Conservation (phyloP, 2,888 invertebrate species). For the Cephus sareptanus region DNA sequence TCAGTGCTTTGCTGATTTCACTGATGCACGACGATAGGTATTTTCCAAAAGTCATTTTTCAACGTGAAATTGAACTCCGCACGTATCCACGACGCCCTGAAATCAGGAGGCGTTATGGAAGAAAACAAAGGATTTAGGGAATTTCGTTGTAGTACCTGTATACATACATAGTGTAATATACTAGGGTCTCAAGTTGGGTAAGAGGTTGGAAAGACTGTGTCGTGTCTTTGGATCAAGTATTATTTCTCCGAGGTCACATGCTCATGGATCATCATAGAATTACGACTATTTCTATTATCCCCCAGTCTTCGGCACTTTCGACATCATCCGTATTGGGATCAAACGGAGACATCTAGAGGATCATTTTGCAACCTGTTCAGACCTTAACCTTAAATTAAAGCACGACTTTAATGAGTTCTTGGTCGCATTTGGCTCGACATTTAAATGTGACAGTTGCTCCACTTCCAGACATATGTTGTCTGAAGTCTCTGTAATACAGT, state of each 20-base stretch:
- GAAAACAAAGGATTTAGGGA: neutral
- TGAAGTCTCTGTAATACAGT: neutral
- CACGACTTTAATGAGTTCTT: neutral
- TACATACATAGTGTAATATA: neutral
- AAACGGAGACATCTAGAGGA: neutral
- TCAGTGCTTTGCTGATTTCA: neutral
- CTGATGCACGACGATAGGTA: neutral
- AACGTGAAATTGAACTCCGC: neutral
- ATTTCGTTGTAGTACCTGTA: neutral
- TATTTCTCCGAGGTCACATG: neutral
- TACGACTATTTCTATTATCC: neutral
- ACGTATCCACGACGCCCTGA: neutral
- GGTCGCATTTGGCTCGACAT: neutral
- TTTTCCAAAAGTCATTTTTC: neutral
- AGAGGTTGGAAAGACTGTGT: neutral
- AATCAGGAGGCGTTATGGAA: neutral
- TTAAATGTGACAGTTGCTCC: neutral
- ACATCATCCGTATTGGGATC: constrained; percentile 1
- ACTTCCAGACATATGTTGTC: neutral
- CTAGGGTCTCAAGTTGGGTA: neutral
- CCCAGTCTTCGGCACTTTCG: neutral
- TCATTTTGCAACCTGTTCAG: constrained; percentile 8
- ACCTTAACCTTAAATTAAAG: constrained; percentile 27
- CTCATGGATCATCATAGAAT: neutral
- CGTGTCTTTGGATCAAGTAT: neutral